Evolutionary conservation across 2,797 vertebrate species (phyloP), one percentile per base, ranked within the genome.

Genomic region (Psittacula echo): DNA sequence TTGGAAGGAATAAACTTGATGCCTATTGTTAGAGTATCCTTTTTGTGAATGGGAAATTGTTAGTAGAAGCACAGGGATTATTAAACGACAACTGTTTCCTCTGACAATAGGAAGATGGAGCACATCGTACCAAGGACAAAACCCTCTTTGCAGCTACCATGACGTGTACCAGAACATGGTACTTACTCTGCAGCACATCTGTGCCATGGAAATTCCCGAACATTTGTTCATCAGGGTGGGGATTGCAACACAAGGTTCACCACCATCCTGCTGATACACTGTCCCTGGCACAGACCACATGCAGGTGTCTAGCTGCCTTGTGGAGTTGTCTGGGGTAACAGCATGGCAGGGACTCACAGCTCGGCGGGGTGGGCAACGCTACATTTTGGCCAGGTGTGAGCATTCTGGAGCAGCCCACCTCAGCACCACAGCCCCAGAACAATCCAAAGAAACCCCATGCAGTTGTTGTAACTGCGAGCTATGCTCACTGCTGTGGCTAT

Each of bases 41-140:
- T 77, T 65, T 41, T 27, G 50, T 68, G 72, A 80, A 87, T 47
- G n/a, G 77, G 58, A 68, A 72, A 44, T 54, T 47, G 30, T 74
- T 80, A 65, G 21, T 13, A 72, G 61, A 42, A 85, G 71, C 71
- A 82, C 11, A 27, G n/a, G 41, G 47, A 76, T 45, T 78, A 68
- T 41, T 60, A 76, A 84, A 76, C 41, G 32, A 85, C 51, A 85
- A 87, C 79, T 18, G 22, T 48, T 92, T 93, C 87, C 74, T 79
- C 60, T 76, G 67, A 79, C 53, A 85, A 24, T 18, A 74, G 30
- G 56, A 87, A 62, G 54, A 85, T 1, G 1, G 30, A 90, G 20
- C 23, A 42, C 18, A 65, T 15, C 0, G 3, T 56, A 42, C 14
- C 34, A 60, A 48, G 44, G 47, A 73, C 62, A 83, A 82, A 94